These are phyloP conservation scores for Alentia gelatinosa DNA, from an alignment of 2,888 invertebrate species.

Conservation along the genomic window DNA sequence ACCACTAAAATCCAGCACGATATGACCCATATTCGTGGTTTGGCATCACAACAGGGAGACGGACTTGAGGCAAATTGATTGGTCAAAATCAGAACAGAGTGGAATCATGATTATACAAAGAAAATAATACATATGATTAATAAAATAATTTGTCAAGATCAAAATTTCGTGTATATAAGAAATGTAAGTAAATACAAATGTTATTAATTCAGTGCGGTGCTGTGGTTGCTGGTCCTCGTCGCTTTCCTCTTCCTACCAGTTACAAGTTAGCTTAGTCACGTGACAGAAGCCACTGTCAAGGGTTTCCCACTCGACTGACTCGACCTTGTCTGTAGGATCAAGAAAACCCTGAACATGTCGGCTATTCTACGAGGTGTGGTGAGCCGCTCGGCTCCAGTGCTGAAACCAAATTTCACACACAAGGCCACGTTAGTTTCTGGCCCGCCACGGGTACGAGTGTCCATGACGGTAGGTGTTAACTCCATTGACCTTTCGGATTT, in stretches of 20 bases:
- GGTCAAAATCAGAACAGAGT: neutral
- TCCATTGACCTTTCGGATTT: neutral
- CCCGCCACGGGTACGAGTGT: constrained; percentile 64
- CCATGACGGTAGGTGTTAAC: constrained; percentile 62
- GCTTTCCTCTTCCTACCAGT: too few relatives aligned
- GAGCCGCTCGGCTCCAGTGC: constrained; percentile 32
- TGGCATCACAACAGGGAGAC: constrained; percentile 46
- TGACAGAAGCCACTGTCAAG: constrained; percentile 19
- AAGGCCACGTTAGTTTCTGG: constrained; percentile 66
- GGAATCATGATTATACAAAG: neutral
- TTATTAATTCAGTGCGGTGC: neutral
- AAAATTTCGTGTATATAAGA: neutral
- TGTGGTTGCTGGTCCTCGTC: too few relatives aligned
- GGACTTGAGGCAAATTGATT: neutral
- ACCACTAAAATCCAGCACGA: constrained; percentile 19
- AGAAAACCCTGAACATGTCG: neutral
- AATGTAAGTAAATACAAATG: neutral
- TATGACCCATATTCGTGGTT: constrained; percentile 37
- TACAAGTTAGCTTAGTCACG: too few relatives aligned
- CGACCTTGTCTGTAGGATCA: neutral
- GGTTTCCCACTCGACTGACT: too few relatives aligned
- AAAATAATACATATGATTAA: neutral
- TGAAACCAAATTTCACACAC: constrained; percentile 48
- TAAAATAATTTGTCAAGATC: neutral
- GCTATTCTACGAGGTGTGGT: constrained; percentile 44